Conservation (phyloP, 2,797 vertebrate genomes). For the Pyrrhura leucotis region DNA sequence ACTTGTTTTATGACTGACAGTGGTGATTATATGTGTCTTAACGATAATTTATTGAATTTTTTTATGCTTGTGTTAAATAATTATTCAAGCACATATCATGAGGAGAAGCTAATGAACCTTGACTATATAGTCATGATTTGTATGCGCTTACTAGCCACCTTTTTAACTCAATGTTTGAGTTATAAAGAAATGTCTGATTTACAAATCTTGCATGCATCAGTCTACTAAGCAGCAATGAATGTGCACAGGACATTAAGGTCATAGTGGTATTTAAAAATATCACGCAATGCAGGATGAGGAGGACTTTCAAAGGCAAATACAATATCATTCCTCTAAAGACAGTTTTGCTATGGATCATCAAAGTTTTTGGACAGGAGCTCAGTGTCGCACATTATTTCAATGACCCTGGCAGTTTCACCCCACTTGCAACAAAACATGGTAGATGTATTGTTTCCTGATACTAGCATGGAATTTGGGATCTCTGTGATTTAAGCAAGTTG, state of each 20-base stretch:
- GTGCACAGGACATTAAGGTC: not conserved
- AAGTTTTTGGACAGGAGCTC: not conserved
- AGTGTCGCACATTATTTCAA: not conserved
- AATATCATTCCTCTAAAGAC: not conserved
- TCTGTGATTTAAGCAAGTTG: not conserved
- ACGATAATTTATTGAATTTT: conserved; percentile 29
- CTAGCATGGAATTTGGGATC: not conserved
- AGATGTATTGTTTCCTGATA: not conserved
- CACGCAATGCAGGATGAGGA: not conserved
- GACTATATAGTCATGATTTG: not conserved
- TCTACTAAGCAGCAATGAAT: not conserved
- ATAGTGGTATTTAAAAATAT: not conserved
- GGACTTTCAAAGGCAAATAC: not conserved
- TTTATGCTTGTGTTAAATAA: conserved; percentile 23
- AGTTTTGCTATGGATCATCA: not conserved
- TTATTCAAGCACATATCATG: not conserved
- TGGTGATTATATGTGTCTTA: not conserved
- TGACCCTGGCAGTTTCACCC: not conserved
- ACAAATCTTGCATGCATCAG: not conserved
- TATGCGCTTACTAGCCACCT: not conserved
- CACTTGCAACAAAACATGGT: not conserved
- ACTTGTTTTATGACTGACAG: not conserved
- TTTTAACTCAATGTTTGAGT: not conserved
- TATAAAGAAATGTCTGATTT: not conserved
- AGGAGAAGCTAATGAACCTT: conserved; percentile 32